These are phyloP conservation scores for Taeniopygia guttata DNA, from an alignment of 2,797 vertebrate species.

Conservation along the genomic window DNA sequence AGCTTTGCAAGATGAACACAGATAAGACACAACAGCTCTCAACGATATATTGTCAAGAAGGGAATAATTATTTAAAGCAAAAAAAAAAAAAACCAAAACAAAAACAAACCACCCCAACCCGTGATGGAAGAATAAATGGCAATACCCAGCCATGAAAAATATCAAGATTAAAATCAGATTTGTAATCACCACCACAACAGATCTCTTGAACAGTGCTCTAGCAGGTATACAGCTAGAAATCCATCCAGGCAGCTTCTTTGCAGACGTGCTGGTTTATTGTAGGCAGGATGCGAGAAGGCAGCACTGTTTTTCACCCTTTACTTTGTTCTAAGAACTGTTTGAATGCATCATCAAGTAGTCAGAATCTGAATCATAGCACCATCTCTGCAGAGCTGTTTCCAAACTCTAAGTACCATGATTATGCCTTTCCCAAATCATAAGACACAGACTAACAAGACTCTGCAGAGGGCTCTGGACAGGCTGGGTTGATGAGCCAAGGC, in stretches of 20 bases:
- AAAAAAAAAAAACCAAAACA: not conserved
- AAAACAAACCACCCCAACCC: too few species aligned
- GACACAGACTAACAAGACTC: not conserved
- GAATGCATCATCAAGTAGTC: not conserved
- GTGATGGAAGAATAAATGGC: not conserved
- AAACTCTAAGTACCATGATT: not conserved
- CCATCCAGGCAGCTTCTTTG: not conserved
- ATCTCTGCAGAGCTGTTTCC: not conserved
- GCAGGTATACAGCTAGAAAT: not conserved
- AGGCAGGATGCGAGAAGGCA: not conserved
- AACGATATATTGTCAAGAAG: accelerated
- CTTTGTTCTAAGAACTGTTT: not conserved
- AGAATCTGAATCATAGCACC: not conserved
- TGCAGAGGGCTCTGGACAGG: not conserved
- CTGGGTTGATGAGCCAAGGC: not conserved
- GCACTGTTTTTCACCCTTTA: not conserved
- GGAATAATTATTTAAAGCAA: not conserved
- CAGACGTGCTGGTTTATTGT: not conserved
- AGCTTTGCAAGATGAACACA: not conserved
- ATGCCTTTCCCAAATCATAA: not conserved
- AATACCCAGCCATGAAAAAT: not conserved
- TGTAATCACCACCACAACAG: not conserved
- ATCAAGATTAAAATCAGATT: not conserved
- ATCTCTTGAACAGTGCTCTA: not conserved
- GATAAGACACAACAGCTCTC: not conserved